A percentile compares a stretch with the other conserved stretches of the same genome.
Evolutionary conservation across 2,797 vertebrate species (phyloP).

Genomic region (Oreochromis mossambicus): DNA sequence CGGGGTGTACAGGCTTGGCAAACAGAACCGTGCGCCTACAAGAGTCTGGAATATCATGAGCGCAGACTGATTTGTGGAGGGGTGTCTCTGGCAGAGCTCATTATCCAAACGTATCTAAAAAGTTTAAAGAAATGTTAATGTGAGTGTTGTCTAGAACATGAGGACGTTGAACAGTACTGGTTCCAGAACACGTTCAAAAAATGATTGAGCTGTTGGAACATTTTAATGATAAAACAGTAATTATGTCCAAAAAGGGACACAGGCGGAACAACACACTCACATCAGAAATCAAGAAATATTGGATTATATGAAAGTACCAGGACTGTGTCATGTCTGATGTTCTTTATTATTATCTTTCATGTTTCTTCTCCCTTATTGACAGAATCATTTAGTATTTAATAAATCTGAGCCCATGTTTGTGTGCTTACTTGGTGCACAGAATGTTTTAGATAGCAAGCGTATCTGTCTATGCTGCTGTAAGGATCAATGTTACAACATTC

Average conservation of each 20-base stretch:
- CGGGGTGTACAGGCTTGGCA: conserved; percentile 10
- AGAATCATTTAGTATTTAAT: neutral
- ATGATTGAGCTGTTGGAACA: neutral
- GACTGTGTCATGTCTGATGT: neutral
- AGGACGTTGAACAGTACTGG: neutral
- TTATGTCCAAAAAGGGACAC: neutral
- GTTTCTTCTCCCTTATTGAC: neutral
- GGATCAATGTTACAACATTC: neutral
- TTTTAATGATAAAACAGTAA: neutral
- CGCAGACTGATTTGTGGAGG: conserved; percentile 6
- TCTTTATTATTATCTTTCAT: neutral
- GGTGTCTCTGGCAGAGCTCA: neutral
- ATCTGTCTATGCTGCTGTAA: neutral
- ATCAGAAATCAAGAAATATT: neutral
- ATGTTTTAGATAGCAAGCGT: neutral
- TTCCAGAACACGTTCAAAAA: neutral
- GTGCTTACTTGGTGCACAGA: neutral
- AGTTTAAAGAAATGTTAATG: neutral
- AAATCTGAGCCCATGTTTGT: neutral
- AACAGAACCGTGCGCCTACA: neutral
- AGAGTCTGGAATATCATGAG: neutral
- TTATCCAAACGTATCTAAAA: conserved; percentile 2
- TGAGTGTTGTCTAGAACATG: neutral
- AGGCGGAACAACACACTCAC: neutral
- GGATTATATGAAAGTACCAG: neutral